phyloP scores from a whole-genome alignment of 2,113 vertebrate species.

The Osmerus mordax region DNA sequence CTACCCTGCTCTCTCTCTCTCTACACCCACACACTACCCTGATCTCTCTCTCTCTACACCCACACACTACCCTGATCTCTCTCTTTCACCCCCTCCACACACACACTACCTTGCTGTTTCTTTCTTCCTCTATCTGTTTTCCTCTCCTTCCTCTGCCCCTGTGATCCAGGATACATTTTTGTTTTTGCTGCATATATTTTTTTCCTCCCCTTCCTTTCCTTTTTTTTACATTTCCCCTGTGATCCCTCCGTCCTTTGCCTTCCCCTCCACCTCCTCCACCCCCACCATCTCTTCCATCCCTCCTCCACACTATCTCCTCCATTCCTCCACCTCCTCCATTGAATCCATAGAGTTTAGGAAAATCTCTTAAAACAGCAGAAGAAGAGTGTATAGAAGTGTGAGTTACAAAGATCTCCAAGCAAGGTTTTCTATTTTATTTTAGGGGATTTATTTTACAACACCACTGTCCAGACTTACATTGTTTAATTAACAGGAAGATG shows the following conservation, averaged over 20 bases:
- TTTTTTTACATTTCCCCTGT: too few relatives aligned
- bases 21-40: too few relatives aligned
- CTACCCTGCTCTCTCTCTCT: background rate
- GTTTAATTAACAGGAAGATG: slow-evolving; percentile 44
- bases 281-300: background rate
- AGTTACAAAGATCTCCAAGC: slow-evolving; percentile 63
- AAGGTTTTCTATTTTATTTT: slow-evolving; percentile 66
- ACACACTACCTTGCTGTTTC: background rate
- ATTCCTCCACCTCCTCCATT: too few relatives aligned
- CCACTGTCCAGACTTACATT: slow-evolving; percentile 71
- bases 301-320: background rate
- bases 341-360: background rate
- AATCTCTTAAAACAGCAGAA: background rate
- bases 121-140: background rate
- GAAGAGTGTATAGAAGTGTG: slow-evolving; percentile 25
- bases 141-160: background rate
- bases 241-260: background rate
- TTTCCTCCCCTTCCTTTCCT: background rate
- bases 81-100: too few relatives aligned
- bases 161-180: background rate
- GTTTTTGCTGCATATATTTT: too few relatives aligned
- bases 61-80: too few relatives aligned
- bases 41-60: too few relatives aligned
- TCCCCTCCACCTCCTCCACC: slow-evolving; percentile 6
- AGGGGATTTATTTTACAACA: slow-evolving; percentile 66